Percentiles rank a stretch among this genome's conserved stretches.
These are phyloP conservation scores for Philypnodon macrostomus DNA, from an alignment of 2,797 vertebrate species.

Conservation along the genomic window DNA sequence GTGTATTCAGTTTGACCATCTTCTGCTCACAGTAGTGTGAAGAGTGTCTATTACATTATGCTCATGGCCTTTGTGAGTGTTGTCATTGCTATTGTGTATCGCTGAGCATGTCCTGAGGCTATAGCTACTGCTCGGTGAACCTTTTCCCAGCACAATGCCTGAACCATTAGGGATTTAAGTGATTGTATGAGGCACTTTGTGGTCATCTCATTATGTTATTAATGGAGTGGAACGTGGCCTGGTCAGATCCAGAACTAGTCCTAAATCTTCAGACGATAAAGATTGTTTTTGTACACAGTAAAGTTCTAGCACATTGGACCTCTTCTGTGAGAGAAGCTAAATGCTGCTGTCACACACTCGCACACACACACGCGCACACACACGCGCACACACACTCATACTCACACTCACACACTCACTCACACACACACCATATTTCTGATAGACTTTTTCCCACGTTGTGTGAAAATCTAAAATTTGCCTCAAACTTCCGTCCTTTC, in stretches of 20 bases:
- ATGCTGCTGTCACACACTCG: no score
- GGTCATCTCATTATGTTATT: conserved; percentile 64
- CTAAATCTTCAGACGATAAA: no score
- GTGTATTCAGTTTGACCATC: conserved; percentile 11
- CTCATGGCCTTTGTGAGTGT: background rate
- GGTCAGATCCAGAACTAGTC: conserved; percentile 17
- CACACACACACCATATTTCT: conserved; percentile 1
- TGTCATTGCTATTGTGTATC: background rate
- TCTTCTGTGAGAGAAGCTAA: no score
- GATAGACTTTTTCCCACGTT: conserved; percentile 22
- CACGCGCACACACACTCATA: no score
- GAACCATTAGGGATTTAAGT: conserved; percentile 51
- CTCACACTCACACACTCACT: no score
- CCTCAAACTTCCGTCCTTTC: conserved; percentile 62
- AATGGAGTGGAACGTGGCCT: conserved; percentile 66
- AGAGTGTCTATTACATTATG: background rate
- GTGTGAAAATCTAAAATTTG: conserved; percentile 33
- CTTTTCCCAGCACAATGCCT: conserved; percentile 26
- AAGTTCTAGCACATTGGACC: no score
- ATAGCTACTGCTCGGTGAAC: conserved; percentile 41
- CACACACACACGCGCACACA: no score
- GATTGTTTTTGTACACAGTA: no score
- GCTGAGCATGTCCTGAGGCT: conserved; percentile 15
- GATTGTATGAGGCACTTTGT: conserved; percentile 41
- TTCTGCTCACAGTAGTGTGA: conserved; percentile 1